These are phyloP conservation scores for Pterophyllum scalare DNA, from an alignment of 2,113 vertebrate species.

Conservation along the genomic window DNA sequence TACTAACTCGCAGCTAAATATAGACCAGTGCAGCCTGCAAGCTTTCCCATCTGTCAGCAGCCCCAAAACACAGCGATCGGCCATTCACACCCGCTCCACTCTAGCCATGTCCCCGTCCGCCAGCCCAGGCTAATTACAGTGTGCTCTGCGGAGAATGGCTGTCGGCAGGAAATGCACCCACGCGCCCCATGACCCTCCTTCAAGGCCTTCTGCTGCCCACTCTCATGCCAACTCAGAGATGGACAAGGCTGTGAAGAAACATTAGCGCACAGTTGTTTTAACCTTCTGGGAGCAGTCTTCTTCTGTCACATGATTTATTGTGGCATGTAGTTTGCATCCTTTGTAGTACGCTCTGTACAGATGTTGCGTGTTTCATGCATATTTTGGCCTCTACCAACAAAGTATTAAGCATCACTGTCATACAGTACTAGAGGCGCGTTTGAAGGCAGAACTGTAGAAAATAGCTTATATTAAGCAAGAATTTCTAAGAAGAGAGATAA, in stretches of 20 bases:
- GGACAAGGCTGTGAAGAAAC: constrained; percentile 22
- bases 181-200: constrained; percentile 45
- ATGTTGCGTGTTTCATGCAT: neutral
- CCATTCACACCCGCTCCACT: constrained; percentile 67
- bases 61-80: constrained; percentile 61
- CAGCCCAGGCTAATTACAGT: constrained; percentile 49
- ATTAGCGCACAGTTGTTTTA: constrained; percentile 42
- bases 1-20: constrained; percentile 80
- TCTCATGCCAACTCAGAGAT: constrained; percentile 1
- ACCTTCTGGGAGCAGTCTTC: constrained; percentile 26
- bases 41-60: constrained; percentile 78
- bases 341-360: neutral
- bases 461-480: neutral
- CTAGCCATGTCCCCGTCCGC: constrained; percentile 32
- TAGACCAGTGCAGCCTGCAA: constrained; percentile 71
- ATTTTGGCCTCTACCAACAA: neutral
- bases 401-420: neutral
- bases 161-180: constrained; percentile 52
- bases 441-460: constrained; percentile 10
- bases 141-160: constrained; percentile 46
- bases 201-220: constrained; percentile 37
- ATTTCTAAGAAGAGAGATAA: constrained; percentile 24
- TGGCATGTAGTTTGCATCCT: constrained; percentile 39
- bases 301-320: constrained; percentile 32
- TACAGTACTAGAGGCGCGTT: neutral